Conservation (phyloP, 1,140 invertebrate genomes). For the Sarcophaga bullata region DNA sequence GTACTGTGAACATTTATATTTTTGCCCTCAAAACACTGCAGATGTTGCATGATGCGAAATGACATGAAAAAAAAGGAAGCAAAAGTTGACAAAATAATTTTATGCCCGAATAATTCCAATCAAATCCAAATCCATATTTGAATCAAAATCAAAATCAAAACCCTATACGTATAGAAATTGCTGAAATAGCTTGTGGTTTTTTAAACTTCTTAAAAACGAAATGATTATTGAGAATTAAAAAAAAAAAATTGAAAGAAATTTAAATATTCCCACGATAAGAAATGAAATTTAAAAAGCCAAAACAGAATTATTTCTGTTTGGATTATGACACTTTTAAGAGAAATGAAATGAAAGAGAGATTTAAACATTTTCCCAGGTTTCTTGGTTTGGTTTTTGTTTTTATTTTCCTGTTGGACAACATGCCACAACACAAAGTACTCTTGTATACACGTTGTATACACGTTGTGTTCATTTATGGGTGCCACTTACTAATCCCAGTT, state of each 20-base stretch:
- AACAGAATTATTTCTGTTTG: conserved; percentile 28
- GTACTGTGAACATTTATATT: neutral
- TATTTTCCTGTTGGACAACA: no score
- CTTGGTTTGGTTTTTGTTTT: no score
- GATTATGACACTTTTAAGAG: conserved; percentile 35
- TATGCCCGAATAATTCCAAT: conserved; percentile 8
- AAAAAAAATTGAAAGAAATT: neutral
- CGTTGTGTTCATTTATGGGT: conserved; percentile 25
- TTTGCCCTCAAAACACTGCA: neutral
- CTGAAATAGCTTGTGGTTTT: conserved; percentile 2
- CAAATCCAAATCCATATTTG: no score
- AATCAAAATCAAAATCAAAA: neutral
- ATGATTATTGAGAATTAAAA: neutral
- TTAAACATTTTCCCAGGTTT: conserved; percentile 29
- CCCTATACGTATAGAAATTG: neutral
- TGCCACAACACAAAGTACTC: neutral
- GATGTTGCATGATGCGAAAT: neutral
- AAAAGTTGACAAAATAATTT: conserved; percentile 15
- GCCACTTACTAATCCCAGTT: conserved; percentile 40
- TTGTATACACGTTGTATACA: conserved; percentile 15
- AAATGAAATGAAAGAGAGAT: neutral
- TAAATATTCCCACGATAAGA: neutral
- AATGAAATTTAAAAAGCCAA: conserved; percentile 5
- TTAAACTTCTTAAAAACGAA: neutral
- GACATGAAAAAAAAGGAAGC: no score